phyloP scores from a whole-genome alignment of 2,888 invertebrate species.

The Sceliomorpha sp. region DNA sequence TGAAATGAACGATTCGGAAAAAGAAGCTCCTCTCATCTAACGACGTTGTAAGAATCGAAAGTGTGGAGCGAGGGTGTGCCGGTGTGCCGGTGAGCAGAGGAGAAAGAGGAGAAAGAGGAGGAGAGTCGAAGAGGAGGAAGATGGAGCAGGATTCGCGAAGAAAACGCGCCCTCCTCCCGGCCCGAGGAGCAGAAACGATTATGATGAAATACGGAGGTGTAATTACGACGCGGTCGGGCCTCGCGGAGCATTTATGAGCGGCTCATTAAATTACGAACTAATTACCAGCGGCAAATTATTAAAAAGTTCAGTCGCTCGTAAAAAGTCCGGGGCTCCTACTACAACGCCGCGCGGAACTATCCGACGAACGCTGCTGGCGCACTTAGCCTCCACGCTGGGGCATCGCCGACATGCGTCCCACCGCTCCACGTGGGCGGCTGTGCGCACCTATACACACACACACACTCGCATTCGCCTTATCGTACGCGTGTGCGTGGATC shows the following conservation, averaged over 20 bases:
- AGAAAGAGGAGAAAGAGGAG: conserved; percentile 37
- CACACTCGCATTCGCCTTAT: too few species aligned
- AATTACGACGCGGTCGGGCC: conserved; percentile 69
- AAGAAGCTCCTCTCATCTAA: too few species aligned
- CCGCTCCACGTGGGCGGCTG: conserved; percentile 22
- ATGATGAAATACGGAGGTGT: conserved; percentile 74
- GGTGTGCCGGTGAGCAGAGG: too few species aligned
- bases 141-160: conserved; percentile 49
- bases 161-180: conserved; percentile 55
- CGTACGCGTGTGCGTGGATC: conserved; percentile 42
- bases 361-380: conserved; percentile 6
- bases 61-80: too few species aligned
- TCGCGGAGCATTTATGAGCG: conserved; percentile 68
- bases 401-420: conserved; percentile 17
- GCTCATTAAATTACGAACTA: conserved; percentile 79
- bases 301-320: conserved; percentile 77
- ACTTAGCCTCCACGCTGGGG: conserved; percentile 5
- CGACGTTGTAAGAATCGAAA: too few species aligned
- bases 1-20: too few species aligned
- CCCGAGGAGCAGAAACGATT: conserved; percentile 62
- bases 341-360: conserved; percentile 59
- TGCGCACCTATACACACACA: conserved; percentile 21
- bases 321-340: conserved; percentile 71
- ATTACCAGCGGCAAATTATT: conserved; percentile 77
- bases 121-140: conserved; percentile 22